These are phyloP conservation scores for Podarcis lilfordi DNA, from an alignment of 2,797 vertebrate genomes.

Conservation along the genomic window DNA sequence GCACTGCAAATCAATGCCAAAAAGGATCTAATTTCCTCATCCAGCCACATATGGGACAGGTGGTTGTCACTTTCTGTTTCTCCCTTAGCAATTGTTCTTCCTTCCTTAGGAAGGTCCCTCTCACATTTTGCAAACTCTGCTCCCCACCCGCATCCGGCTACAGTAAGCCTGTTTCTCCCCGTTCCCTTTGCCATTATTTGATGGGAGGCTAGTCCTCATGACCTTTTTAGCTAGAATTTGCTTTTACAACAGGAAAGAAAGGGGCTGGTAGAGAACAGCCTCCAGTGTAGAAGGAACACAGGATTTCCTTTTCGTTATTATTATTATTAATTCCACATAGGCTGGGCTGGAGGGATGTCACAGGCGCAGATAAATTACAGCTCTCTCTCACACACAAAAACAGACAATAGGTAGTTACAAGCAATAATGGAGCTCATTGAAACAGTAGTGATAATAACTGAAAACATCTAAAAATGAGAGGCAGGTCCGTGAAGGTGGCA, in stretches of 20 bases:
- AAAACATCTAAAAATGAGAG: not conserved
- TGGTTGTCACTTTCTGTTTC: not conserved
- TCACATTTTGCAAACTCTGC: not conserved
- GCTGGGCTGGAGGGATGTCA: not conserved
- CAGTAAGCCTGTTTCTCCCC: not conserved
- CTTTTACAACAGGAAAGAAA: not conserved
- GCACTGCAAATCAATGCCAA: not conserved
- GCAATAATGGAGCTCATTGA: not conserved
- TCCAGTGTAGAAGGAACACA: not conserved
- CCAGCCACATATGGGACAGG: not conserved
- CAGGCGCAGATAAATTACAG: slow-evolving; percentile 17
- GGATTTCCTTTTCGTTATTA: not conserved
- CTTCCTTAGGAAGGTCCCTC: not conserved
- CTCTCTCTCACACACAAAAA: slow-evolving; percentile 10
- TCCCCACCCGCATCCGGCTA: not conserved
- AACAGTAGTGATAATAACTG: not conserved
- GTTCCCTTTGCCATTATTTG: not conserved
- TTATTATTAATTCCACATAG: slow-evolving; percentile 4
- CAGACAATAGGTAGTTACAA: slow-evolving; percentile 5
- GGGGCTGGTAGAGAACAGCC: no score
- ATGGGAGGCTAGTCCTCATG: not conserved
- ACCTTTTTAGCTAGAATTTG: not conserved
- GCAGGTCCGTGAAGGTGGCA: not conserved
- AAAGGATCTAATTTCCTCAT: no score
- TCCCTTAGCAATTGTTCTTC: not conserved